phyloP scores from a whole-genome alignment of 2,113 vertebrate species.

The Antechinus stuartii region DNA sequence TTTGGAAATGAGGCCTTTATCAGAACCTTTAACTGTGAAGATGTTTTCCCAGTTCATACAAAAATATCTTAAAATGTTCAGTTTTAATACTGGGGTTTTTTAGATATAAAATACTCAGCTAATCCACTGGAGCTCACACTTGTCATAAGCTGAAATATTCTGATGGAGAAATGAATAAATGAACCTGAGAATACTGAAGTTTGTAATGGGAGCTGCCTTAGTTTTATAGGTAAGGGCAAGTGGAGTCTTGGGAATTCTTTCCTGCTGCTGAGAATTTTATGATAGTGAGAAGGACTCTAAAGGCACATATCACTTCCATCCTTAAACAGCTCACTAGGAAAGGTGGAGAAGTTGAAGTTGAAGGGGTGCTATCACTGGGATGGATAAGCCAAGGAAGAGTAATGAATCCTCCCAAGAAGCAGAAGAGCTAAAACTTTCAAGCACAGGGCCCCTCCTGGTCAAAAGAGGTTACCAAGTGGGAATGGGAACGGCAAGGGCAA shows the following conservation, averaged over 20 bases:
- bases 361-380: background rate
- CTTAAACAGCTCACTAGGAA: background rate
- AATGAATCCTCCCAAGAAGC: background rate
- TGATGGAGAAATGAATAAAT: background rate
- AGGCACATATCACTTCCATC: too few relatives aligned
- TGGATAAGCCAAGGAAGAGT: background rate
- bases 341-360: background rate
- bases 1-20: too few relatives aligned
- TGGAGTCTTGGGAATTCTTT: background rate
- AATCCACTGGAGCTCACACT: background rate
- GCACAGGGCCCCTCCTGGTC: background rate
- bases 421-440: background rate
- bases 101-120: background rate
- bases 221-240: background rate
- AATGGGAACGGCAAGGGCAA: background rate
- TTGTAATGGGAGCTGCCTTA: background rate
- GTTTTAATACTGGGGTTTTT: background rate
- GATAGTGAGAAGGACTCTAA: rapidly evolving
- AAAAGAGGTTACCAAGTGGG: background rate
- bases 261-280: background rate
- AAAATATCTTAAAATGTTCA: background rate
- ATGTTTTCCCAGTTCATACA: background rate
- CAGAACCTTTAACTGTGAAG: too few relatives aligned
- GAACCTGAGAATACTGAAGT: background rate
- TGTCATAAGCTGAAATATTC: background rate